Conservation (phyloP, 2,797 vertebrate genomes). For the Acipenser ruthenus region DNA sequence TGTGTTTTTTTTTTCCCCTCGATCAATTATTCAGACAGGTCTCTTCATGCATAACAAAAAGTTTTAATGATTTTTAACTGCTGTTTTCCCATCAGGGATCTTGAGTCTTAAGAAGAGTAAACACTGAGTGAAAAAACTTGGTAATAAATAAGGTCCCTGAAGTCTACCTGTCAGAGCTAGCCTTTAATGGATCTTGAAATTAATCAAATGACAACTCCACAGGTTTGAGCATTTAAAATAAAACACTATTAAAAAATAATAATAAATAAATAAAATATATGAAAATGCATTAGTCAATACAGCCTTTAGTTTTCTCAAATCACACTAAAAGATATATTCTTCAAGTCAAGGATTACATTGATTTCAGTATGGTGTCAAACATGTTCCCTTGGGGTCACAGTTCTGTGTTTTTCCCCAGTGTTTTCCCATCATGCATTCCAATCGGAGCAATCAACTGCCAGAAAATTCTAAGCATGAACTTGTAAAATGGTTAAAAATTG, state of each 20-base stretch:
- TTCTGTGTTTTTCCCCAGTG: too few relatives aligned
- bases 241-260: conserved; percentile 13
- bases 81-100: conserved; percentile 15
- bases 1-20: conserved; percentile 24
- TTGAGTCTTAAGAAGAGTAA: conserved; percentile 35
- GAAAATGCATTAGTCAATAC: conserved; percentile 27
- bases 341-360: conserved; percentile 53
- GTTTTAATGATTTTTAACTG: conserved; percentile 37
- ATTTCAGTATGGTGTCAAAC: conserved; percentile 41
- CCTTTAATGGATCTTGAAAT: conserved; percentile 36
- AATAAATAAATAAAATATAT: conserved; percentile 18
- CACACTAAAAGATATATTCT: conserved; percentile 37
- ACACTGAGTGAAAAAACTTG: conserved; percentile 31
- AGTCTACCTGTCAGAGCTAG: conserved; percentile 46
- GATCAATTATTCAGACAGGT: conserved; percentile 38
- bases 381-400: too few relatives aligned
- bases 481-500: conserved; percentile 11
- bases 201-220: conserved; percentile 38
- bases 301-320: conserved; percentile 27
- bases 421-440: not conserved
- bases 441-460: not conserved
- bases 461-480: not conserved
- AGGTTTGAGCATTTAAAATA: conserved; percentile 37
- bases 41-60: conserved; percentile 42
- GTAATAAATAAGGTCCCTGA: conserved; percentile 42